phyloP scores from a whole-genome alignment of 2,797 vertebrate genomes.

The Pantherophis alleghaniensis region DNA sequence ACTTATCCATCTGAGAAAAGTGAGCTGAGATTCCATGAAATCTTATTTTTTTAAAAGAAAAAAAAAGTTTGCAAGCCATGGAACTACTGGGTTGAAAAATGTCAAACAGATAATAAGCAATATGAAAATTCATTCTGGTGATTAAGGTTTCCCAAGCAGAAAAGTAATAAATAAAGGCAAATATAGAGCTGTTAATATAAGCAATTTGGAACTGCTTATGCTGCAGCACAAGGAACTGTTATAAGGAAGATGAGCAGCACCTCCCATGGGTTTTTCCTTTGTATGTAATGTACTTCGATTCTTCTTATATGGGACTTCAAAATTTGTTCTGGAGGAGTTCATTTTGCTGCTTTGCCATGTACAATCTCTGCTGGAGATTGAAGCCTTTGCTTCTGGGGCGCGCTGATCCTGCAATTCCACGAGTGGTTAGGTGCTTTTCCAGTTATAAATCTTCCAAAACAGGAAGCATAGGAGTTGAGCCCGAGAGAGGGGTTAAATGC shows the following conservation, averaged over 20 bases:
- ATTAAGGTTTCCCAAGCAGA: constrained; percentile 1
- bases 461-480: background rate
- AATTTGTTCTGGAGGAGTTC: background rate
- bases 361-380: background rate
- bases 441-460: background rate
- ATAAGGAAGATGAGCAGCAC: background rate
- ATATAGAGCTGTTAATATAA: background rate
- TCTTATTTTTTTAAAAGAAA: constrained; percentile 32
- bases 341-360: background rate
- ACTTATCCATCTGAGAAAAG: constrained; percentile 46
- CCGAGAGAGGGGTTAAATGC: background rate
- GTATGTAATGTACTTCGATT: background rate
- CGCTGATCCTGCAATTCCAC: background rate
- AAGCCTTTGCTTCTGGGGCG: background rate
- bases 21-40: constrained; percentile 51
- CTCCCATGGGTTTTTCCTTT: background rate
- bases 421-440: background rate
- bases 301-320: background rate
- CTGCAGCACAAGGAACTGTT: background rate
- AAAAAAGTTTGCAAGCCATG: constrained; percentile 45
- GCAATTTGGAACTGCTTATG: background rate
- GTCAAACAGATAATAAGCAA: constrained; percentile 23
- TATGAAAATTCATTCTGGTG: background rate
- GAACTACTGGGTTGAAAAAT: constrained; percentile 46
- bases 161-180: background rate